Percentiles rank a stretch among this genome's conserved stretches.
Conservation (phyloP, 2,113 vertebrate genomes). For the Sminthopsis crassicaudata region DNA sequence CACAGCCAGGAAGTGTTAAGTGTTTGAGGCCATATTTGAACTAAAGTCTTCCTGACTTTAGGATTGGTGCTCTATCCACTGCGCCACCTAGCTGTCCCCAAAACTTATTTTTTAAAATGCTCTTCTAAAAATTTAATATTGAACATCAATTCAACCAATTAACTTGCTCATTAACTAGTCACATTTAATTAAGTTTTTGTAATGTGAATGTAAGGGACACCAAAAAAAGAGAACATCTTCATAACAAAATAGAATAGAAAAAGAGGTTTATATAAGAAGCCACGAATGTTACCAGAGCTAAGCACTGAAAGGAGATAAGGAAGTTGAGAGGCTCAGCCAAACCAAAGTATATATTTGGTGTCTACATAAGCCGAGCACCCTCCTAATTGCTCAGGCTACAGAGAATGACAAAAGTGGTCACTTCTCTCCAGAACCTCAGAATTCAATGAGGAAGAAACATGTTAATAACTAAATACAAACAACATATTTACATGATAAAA, state of each 20-base stretch:
- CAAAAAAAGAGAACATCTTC: background rate
- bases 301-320: background rate
- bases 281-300: background rate
- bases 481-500: background rate
- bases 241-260: background rate
- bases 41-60: too few species aligned
- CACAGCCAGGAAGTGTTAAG: too few species aligned
- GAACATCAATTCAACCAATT: background rate
- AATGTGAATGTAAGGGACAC: background rate
- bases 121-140: background rate
- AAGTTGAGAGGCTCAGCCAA: background rate
- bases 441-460: background rate
- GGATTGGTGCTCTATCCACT: too few species aligned
- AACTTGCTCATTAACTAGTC: background rate
- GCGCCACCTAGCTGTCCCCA: background rate
- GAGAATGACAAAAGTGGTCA: background rate
- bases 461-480: background rate
- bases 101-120: background rate
- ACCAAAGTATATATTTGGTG: background rate
- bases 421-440: background rate
- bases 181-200: background rate
- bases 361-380: background rate
- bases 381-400: background rate
- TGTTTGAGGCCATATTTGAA: too few species aligned
- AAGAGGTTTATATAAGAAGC: background rate